Percentiles rank a stretch among this genome's conserved stretches.
Evolutionary conservation across 2,113 vertebrate genomes (phyloP).

Genomic region (Apteryx owenii): DNA sequence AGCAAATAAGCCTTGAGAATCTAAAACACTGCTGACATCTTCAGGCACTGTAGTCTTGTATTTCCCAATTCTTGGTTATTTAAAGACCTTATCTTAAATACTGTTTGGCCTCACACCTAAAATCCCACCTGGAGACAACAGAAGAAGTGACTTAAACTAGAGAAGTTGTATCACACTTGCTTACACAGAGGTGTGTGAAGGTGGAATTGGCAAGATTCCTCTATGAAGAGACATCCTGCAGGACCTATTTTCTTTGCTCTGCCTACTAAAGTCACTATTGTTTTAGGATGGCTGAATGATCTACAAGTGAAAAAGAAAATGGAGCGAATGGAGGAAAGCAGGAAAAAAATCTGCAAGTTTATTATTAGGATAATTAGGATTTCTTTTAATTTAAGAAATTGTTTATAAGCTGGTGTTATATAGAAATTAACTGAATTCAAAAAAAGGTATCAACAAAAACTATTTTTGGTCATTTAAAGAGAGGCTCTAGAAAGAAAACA

Average conservation of each 20-base stretch:
- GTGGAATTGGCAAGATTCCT: not conserved
- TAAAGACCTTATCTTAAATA: not conserved
- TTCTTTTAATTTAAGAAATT: not conserved
- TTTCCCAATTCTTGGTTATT: not conserved
- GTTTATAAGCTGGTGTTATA: not conserved
- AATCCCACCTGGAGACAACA: not conserved
- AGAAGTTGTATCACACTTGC: not conserved
- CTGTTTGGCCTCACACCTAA: not conserved
- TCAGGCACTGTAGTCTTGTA: not conserved
- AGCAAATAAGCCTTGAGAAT: not conserved
- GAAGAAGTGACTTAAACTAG: not conserved
- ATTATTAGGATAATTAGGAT: not conserved
- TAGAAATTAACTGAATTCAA: not conserved
- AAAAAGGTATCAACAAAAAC: not conserved
- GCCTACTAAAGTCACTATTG: not conserved
- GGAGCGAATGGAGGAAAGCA: not conserved
- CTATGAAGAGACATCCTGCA: rapidly evolving
- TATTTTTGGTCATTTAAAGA: not conserved
- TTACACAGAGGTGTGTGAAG: not conserved
- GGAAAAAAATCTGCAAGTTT: not conserved
- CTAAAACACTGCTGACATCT: not conserved
- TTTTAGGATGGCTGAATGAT: not conserved
- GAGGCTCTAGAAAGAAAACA: not conserved
- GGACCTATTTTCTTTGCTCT: not conserved
- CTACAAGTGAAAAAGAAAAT: not conserved